Evolutionary conservation across 2,888 invertebrate species (phyloP).

Genomic region (Drepanosiphum platanoidis): DNA sequence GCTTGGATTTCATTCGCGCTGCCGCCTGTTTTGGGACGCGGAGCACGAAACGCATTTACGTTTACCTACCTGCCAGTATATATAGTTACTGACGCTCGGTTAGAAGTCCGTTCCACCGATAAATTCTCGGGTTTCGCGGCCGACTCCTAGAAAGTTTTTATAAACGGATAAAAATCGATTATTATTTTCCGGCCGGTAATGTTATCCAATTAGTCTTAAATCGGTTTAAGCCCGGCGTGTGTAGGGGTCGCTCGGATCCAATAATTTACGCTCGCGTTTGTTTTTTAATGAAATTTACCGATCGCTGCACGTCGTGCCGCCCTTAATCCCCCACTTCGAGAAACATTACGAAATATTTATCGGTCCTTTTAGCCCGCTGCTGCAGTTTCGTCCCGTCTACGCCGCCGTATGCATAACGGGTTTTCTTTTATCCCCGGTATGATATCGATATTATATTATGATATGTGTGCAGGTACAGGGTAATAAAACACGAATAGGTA

Average conservation of each 20-base stretch:
- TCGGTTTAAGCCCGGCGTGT: conserved; percentile 10
- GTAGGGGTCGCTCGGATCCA: conserved; percentile 38
- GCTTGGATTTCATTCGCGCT: conserved; percentile 19
- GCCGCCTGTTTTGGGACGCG: neutral
- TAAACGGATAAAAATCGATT: conserved; percentile 56
- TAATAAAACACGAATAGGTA: neutral
- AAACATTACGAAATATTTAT: conserved; percentile 37
- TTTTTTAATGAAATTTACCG: conserved; percentile 57
- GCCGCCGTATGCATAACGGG: neutral
- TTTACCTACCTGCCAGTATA: conserved; percentile 11
- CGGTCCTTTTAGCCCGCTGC: neutral
- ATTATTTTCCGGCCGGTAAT: conserved; percentile 46
- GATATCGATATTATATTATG: neutral
- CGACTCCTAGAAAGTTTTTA: conserved; percentile 19
- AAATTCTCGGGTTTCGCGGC: conserved; percentile 35
- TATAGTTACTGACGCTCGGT: neutral
- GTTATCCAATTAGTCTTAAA: conserved; percentile 56
- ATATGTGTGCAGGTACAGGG: neutral
- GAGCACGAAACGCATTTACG: conserved; percentile 38
- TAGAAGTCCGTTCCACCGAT: neutral
- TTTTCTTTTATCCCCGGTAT: conserved; percentile 2
- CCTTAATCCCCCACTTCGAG: conserved; percentile 29
- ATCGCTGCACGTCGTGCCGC: neutral
- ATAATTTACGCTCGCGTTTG: conserved; percentile 49
- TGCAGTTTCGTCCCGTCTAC: neutral